A percentile compares a stretch with the other conserved stretches of the same genome.
These are phyloP conservation scores for Periophthalmodon schlosseri DNA, from an alignment of 2,113 vertebrate species.

Conservation along the genomic window DNA sequence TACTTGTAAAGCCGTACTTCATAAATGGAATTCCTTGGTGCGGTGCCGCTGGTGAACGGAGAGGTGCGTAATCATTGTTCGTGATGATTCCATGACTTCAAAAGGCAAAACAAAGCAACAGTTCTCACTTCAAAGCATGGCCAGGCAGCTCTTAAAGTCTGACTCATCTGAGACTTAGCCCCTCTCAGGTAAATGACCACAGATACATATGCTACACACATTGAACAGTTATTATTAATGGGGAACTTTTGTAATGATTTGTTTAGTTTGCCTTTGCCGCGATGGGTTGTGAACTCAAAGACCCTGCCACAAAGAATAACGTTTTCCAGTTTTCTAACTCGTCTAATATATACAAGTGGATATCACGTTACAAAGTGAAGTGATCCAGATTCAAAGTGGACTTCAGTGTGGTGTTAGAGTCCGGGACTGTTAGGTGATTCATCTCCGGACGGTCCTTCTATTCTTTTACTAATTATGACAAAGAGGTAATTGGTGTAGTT, in stretches of 20 bases:
- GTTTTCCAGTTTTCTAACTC: neutral
- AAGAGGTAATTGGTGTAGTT: neutral
- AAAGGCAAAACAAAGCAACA: conserved; percentile 56
- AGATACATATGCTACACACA: conserved; percentile 55
- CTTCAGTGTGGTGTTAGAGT: neutral
- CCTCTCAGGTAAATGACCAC: conserved; percentile 51
- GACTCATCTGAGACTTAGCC: conserved; percentile 50
- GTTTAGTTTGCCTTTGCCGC: neutral
- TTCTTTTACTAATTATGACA: conserved; percentile 1
- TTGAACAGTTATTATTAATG: conserved; percentile 27
- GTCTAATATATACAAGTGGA: neutral
- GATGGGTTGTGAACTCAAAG: neutral
- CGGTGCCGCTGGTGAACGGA: conserved; percentile 32
- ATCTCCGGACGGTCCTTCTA: neutral
- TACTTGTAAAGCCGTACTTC: conserved; percentile 60
- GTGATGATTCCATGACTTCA: conserved; percentile 61
- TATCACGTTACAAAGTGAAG: conserved; percentile 4
- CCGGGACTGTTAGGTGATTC: neutral
- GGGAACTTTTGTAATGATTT: conserved; percentile 2
- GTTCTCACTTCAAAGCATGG: conserved; percentile 49
- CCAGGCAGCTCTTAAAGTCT: conserved; percentile 45
- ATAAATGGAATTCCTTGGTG: conserved; percentile 65
- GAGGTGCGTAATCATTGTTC: conserved; percentile 43
- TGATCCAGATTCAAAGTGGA: neutral
- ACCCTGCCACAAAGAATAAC: conserved; percentile 1